Evolutionary conservation across 2,888 invertebrate genomes (phyloP).

Genomic region (Eumacrocentrus americanus): DNA sequence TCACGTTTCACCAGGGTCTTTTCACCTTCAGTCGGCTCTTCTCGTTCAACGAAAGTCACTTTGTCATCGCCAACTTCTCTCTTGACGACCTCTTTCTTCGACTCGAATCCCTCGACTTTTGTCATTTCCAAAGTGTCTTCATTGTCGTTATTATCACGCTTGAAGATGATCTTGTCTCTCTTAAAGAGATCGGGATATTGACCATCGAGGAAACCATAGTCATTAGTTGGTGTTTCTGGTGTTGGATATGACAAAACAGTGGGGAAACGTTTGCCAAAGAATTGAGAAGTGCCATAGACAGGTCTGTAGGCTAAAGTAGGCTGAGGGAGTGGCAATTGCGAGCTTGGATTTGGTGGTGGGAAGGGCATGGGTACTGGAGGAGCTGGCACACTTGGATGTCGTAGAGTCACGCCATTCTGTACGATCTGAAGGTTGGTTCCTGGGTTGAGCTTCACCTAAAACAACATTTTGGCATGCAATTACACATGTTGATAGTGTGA

Average conservation of each 20-base stretch:
- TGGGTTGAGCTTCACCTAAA: constrained; percentile 55
- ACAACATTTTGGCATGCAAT: not conserved
- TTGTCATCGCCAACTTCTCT: constrained; percentile 36
- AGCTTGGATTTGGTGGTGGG: constrained; percentile 46
- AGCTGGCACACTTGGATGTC: constrained; percentile 50
- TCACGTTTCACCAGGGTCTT: constrained; percentile 38
- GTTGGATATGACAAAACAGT: constrained; percentile 34
- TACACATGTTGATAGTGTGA: not conserved
- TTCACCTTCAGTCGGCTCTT: constrained; percentile 27
- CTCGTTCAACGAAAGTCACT: constrained; percentile 41
- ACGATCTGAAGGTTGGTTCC: constrained; percentile 52
- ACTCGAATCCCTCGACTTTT: constrained; percentile 20
- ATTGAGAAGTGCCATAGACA: constrained; percentile 31
- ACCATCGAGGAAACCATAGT: constrained; percentile 38
- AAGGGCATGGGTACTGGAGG: constrained; percentile 45
- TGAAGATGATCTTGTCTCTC: constrained; percentile 41
- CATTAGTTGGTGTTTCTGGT: constrained; percentile 31
- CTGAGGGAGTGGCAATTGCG: constrained; percentile 30
- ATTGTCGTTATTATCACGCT: constrained; percentile 33
- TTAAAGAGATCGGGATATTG: constrained; percentile 50
- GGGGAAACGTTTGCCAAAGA: constrained; percentile 42
- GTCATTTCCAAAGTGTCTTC: constrained; percentile 18
- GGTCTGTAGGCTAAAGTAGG: constrained; percentile 33
- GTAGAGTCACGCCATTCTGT: constrained; percentile 53
- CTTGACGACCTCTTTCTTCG: constrained; percentile 37